Evolutionary conservation across 2,888 invertebrate genomes (phyloP).

Genomic region (Tipula confusa): DNA sequence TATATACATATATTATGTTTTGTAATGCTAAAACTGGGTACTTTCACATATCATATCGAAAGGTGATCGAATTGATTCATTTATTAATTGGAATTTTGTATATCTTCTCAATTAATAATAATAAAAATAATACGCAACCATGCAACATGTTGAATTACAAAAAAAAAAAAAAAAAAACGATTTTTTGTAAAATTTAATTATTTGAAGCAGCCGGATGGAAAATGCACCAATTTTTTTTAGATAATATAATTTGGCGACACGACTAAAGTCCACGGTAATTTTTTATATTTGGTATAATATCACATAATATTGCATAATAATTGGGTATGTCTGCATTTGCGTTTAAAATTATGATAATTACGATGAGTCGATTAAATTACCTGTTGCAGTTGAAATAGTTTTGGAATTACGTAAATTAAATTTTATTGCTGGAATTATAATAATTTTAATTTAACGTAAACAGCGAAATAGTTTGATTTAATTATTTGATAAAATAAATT

Average conservation of each 20-base stretch:
- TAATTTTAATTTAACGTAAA: background rate
- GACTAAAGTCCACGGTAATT: background rate
- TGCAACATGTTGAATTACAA: background rate
- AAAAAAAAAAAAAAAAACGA: background rate
- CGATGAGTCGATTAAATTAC: background rate
- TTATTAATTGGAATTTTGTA: background rate
- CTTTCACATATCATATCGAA: background rate
- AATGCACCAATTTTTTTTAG: background rate
- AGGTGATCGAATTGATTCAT: conserved; percentile 25
- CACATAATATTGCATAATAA: background rate
- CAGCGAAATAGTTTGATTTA: background rate
- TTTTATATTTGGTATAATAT: background rate
- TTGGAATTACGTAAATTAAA: background rate
- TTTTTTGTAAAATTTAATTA: background rate
- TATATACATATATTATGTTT: background rate
- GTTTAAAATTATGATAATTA: background rate
- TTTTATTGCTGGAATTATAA: background rate
- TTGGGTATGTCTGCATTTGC: background rate
- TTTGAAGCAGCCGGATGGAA: background rate
- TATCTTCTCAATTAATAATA: background rate
- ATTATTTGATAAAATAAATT: conserved; percentile 25
- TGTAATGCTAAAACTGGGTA: background rate
- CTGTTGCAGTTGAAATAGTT: conserved; percentile 3
- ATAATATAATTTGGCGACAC: background rate
- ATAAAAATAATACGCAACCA: background rate